Percentiles rank a stretch among this genome's conserved stretches.
These are phyloP conservation scores for Spinus olivaceus DNA, from an alignment of 2,797 vertebrate species.

Conservation along the genomic window DNA sequence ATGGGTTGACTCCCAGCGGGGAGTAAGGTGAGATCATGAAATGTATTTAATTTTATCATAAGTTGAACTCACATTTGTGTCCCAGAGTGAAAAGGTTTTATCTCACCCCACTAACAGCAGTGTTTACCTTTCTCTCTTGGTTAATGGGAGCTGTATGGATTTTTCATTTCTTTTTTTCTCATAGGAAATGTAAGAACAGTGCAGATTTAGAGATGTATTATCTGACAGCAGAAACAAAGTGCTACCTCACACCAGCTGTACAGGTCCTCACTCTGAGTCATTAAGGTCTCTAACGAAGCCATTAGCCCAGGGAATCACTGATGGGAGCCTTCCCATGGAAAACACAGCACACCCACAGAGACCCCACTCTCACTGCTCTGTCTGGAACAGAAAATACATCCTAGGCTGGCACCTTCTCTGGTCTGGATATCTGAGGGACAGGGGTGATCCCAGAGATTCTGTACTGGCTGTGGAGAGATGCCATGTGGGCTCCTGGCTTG, in stretches of 20 bases:
- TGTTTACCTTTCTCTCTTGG: neutral
- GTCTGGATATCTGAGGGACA: rapidly evolving
- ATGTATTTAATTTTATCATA: conserved; percentile 33
- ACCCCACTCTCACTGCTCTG: neutral
- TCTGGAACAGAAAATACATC: neutral
- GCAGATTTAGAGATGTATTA: conserved; percentile 7
- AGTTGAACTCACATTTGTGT: conserved; percentile 26
- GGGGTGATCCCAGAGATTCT: neutral
- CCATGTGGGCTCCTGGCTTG: rapidly evolving
- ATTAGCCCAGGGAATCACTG: neutral
- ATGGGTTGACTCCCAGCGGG: neutral
- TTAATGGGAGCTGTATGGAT: conserved; percentile 30
- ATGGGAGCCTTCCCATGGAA: neutral
- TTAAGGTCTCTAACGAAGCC: neutral
- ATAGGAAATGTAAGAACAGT: conserved; percentile 23
- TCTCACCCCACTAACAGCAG: neutral
- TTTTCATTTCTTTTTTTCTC: conserved; percentile 28
- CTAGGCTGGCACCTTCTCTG: neutral
- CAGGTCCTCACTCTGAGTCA: neutral
- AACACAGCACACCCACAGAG: neutral
- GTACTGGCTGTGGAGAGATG: neutral
- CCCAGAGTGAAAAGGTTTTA: conserved; percentile 42
- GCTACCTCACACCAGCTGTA: neutral
- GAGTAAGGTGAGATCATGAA: neutral
- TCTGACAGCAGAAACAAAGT: conserved; percentile 35